These are phyloP conservation scores for Sarcophaga variegata DNA, from an alignment of 2,888 invertebrate species.

Conservation along the genomic window DNA sequence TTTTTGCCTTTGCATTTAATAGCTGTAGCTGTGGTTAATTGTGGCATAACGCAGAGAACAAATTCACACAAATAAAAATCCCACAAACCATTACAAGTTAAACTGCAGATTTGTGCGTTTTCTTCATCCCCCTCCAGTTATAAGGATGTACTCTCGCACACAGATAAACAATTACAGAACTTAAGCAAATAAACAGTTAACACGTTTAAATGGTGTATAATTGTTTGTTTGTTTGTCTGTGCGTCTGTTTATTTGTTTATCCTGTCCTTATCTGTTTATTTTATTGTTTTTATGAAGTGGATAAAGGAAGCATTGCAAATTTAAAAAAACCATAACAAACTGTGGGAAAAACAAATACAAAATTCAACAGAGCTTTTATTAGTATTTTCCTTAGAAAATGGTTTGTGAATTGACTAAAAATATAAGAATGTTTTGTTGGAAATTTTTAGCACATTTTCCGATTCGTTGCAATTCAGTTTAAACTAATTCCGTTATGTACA, in stretches of 20 bases:
- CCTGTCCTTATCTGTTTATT: too few species aligned
- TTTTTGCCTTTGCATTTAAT: slow-evolving; percentile 71
- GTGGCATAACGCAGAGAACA: slow-evolving; percentile 67
- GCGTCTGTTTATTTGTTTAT: slow-evolving; percentile 73
- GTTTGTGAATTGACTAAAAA: slow-evolving; percentile 54
- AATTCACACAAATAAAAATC: slow-evolving; percentile 31
- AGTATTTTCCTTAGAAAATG: slow-evolving; percentile 31
- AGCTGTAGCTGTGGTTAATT: slow-evolving; percentile 70
- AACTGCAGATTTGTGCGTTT: background rate
- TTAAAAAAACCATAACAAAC: slow-evolving; percentile 21
- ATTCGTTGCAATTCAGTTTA: background rate
- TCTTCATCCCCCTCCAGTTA: background rate
- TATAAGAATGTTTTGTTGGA: background rate
- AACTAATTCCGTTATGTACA: background rate
- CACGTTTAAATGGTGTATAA: slow-evolving; percentile 20
- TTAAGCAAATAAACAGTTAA: background rate
- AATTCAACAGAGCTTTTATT: slow-evolving; percentile 29
- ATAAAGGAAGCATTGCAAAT: slow-evolving; percentile 74
- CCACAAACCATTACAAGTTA: background rate
- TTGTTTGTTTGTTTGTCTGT: background rate
- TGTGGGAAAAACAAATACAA: slow-evolving; percentile 47
- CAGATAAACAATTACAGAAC: slow-evolving; percentile 12
- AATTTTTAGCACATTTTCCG: slow-evolving; percentile 10
- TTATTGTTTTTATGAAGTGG: slow-evolving; percentile 74
- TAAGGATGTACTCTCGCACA: background rate